phyloP scores from a whole-genome alignment of 2,888 invertebrate species.

The Drosophila austrosaltans region DNA sequence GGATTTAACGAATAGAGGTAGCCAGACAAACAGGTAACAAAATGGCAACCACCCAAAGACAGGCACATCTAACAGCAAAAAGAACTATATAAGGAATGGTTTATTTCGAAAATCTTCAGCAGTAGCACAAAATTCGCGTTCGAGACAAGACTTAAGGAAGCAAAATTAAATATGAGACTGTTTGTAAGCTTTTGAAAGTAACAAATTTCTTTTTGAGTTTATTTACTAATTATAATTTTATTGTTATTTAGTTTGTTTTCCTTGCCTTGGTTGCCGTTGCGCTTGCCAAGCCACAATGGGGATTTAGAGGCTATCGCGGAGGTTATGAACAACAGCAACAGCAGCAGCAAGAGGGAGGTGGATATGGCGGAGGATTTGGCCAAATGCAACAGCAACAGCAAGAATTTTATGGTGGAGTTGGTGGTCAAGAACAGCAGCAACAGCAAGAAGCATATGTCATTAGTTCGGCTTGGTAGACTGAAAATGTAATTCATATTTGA shows the following conservation, averaged over 20 bases:
- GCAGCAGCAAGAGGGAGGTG: slow-evolving; percentile 13
- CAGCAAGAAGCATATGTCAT: slow-evolving; percentile 5
- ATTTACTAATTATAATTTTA: not conserved
- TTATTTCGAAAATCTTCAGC: not conserved
- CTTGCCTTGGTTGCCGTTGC: slow-evolving; percentile 25
- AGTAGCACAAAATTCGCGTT: not conserved
- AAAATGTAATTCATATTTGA: not conserved
- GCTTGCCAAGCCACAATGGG: slow-evolving; percentile 23
- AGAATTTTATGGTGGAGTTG: slow-evolving; percentile 2
- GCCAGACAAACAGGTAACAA: not conserved
- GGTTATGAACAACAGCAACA: slow-evolving; percentile 9
- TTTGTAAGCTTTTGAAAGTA: slow-evolving; percentile 9
- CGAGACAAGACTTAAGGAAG: not conserved
- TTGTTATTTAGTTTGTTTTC: slow-evolving; percentile 22
- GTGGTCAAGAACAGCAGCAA: slow-evolving; percentile 22
- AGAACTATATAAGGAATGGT: not conserved
- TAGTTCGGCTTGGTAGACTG: slow-evolving; percentile 10
- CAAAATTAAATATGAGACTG: slow-evolving; percentile 23
- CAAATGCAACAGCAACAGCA: slow-evolving; percentile 14
- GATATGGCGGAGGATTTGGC: slow-evolving; percentile 18
- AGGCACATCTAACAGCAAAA: not conserved
- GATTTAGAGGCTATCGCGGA: slow-evolving; percentile 1
- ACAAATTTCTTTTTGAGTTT: not conserved
- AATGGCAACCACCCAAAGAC: not conserved
- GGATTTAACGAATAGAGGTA: not conserved